Evolutionary conservation across 2,888 invertebrate genomes (phyloP).

Genomic region (Stramonita haemastoma): DNA sequence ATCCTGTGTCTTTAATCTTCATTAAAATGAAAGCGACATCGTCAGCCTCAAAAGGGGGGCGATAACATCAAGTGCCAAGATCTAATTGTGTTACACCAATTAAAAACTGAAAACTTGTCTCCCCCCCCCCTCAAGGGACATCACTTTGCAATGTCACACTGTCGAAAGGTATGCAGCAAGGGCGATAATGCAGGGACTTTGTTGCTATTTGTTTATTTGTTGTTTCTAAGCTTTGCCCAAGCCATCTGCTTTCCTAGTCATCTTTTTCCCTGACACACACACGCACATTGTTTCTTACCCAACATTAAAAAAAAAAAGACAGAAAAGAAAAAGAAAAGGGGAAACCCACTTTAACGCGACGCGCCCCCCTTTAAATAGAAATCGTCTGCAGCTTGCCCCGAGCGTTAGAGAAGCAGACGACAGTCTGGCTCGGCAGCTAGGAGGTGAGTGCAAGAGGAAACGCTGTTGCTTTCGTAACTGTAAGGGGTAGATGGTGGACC

Average conservation of each 20-base stretch:
- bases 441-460: not conserved
- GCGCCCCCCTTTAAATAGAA: not conserved
- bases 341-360: not conserved
- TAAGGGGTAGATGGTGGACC: not conserved
- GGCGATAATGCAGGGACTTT: not conserved
- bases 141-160: constrained; percentile 8
- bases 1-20: not conserved
- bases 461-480: not conserved
- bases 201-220: not conserved
- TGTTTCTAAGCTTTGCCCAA: not conserved
- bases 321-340: not conserved
- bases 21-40: not conserved
- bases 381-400: not conserved
- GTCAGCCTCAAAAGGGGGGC: not conserved
- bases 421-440: not conserved
- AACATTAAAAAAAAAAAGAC: not conserved
- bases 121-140: not conserved
- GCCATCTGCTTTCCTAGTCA: not conserved
- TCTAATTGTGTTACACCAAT: not conserved
- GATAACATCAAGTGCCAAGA: not conserved
- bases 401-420: constrained; percentile 10
- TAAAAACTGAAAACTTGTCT: not conserved
- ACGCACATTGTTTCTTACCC: not conserved
- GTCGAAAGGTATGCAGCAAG: not conserved
- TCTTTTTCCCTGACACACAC: not conserved